Base-by-base conservation (phyloP, 2,113 vertebrate species). In the Pleuronectes platessa region DNA sequence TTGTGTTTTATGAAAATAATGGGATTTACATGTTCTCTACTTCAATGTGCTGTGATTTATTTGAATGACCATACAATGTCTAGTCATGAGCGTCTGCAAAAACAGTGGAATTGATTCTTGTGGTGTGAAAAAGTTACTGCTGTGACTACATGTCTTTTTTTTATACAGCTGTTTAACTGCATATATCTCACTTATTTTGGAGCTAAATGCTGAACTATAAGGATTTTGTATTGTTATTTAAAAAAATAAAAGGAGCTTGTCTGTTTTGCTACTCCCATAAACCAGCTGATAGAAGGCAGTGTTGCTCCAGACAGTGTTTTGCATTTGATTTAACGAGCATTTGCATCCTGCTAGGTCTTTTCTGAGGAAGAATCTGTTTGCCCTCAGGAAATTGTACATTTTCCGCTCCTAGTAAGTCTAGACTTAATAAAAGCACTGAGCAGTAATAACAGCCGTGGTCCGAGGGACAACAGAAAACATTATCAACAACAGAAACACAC, bases 361-460 rank as follows among this genome's bases (percentile, higher is more conserved):
- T n/a, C 20, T 26, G 20, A 18, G 49, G 17, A 49, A 37, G 5
- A 58, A 21, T 9, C 26, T 23, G 61, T 55, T 35, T n/a, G 23
- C 10, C 0, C 3, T 35, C 23, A 55, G 69, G 54, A 83, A 73
- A 59, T 82, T 0, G 27, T 66, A 12, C 10, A 11, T 68, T 51
- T 70, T 65, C 53, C 3, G 0, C 26, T 60, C 35, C 14, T 17
- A 59, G 51, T 68, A 42, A 53, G 21, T 67, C 62, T 73, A 64
- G 45, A 74, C 17, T 59, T 42, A 62, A 71, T 67, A 49, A 56
- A 66, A 49, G 54, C 31, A 55, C 4, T 42, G 62, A 35, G 37
- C 61, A 20, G 24, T 1, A 6, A 49, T 23, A 18, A n/a, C 6
- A 2, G 11, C 17, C 20, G 7, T 1, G 17, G 5, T 23, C 23